Conservation (phyloP, 2,888 invertebrate species). For the Isotomurus palustris region DNA sequence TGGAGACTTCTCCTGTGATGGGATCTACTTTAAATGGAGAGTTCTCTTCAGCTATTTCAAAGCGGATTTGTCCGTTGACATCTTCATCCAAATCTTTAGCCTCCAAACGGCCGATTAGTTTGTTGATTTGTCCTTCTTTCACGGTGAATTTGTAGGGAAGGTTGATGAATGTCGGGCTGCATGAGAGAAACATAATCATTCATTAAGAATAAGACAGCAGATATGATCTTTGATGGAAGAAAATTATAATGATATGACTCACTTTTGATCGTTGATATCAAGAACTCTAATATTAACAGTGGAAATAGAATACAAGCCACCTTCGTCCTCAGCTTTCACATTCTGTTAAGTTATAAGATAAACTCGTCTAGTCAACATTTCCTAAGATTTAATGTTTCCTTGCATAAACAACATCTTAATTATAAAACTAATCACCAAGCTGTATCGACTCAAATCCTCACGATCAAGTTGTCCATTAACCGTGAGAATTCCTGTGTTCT, state of each 20-base stretch:
- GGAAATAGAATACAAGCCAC: slow-evolving; percentile 72
- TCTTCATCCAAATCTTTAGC: slow-evolving; percentile 83
- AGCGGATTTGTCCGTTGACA: slow-evolving; percentile 73
- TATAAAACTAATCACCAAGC: slow-evolving; percentile 62
- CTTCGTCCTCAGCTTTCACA: slow-evolving; percentile 80
- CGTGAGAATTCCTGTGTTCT: slow-evolving; percentile 80
- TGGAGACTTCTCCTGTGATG: slow-evolving; percentile 66
- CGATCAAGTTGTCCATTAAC: slow-evolving; percentile 79
- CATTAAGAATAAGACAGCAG: not conserved
- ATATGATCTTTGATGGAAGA: too few relatives aligned
- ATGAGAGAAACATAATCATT: not conserved
- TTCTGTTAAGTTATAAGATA: slow-evolving; percentile 54
- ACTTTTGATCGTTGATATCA: slow-evolving; percentile 76
- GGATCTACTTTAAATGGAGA: slow-evolving; percentile 75
- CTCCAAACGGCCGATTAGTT: slow-evolving; percentile 71
- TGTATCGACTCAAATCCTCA: slow-evolving; percentile 82
- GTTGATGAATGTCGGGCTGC: slow-evolving; percentile 76
- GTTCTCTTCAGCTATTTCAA: slow-evolving; percentile 71
- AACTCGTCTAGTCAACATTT: not conserved
- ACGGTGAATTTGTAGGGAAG: slow-evolving; percentile 69
- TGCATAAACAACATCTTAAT: too few relatives aligned
- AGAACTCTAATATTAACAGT: slow-evolving; percentile 84
- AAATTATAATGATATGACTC: too few relatives aligned
- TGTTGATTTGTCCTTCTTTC: slow-evolving; percentile 47
- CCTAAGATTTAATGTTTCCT: not conserved